Base-by-base conservation (phyloP, 2,888 invertebrate species). In the Boloria euphrosyne region DNA sequence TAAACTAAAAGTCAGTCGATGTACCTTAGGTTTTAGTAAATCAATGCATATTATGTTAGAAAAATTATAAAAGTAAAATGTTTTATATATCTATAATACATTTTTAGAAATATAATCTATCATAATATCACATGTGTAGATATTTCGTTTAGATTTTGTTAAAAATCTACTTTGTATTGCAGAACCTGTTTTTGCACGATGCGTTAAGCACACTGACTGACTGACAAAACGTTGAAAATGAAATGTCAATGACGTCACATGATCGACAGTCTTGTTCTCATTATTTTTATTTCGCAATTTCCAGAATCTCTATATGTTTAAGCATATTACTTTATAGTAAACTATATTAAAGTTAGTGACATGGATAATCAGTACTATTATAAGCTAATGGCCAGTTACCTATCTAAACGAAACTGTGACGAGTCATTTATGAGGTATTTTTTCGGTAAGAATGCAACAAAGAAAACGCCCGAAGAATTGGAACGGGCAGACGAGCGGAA, bases 281-380 rank as follows among this genome's bases (percentile, higher is more conserved):
- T 87, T 90, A 89, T 89, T 89, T 89, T 90, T 89, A 84, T 90
- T 90, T 90, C 89, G 85, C 84, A 89, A 89, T 84, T 85, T 82
- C 77, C 71, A 79, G 80, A 82, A 76, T 79, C 79, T 75, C 74
- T 74, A 71, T 75, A 74, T 68, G 78, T 78, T 72, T 74, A 74
- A 50, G 74, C 70, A 76, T 74, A 73, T 72, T 71, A 18, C 59
- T 65, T 54, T 65, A 38, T 55, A 69, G 52, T 63, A n/a, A 22
- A 51, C n/a, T 52, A 46, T 61, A 46, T 53, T 58, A 57, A 53
- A 43, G 31, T 51, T 46, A 55, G 62, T 55, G 65, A 61, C 59
- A 92, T 92, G 91, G 91, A 91, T 75, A 91, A 89, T 76, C 91
- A 92, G 75, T 91, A 92, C 74, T 92, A 92, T 72, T 91, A 91